Base-by-base conservation (phyloP, 1,140 invertebrate species). In the Pissodes strobi region DNA sequence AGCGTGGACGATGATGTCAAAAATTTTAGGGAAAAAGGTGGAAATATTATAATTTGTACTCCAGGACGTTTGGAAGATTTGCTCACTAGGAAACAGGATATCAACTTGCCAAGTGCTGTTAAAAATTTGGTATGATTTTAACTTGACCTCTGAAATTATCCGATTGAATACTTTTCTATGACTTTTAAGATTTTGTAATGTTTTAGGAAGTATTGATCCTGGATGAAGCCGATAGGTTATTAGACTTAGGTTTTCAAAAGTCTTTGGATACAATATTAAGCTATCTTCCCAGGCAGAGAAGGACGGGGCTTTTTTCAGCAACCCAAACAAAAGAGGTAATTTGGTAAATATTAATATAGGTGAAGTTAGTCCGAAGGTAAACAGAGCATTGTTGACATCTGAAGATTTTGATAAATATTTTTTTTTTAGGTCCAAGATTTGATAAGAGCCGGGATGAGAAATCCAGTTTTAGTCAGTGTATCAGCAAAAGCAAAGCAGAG, bases 261-360 rank as follows among this genome's bases (percentile, higher is more conserved):
- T 87, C 89, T n/a, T 80, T 99, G 0, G 94, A 94, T 68, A 91
- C 88, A 37, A 98, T 99, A 72, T 82, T 99, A 0, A 87, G 88
- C 72, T 93, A 90, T 78, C 79, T 99, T 41, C 97, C 98, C 0
- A 89, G 95, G 55, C 93, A 97, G 74, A 80, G 98, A 68, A 83
- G 95, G 73, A 99, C 98, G 0, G 95, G 95, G 0, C 82, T 99
- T 15, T 99, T 99, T 81, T 99, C 97, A 21, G 98, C 98, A 4
- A 99, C 98, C 13, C 97, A 99, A 80, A 98, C 96, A 0, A 94
- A 94, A 77, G 92, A 99, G 81, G 82, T 99, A 19, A 1, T 17
- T n/a, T n/a, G n/a, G n/a, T n/a, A n/a, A 22, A 4, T 19, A 19
- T 49, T 12, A 19, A 22, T 23, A 9, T 6, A 43, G 9, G 15